phyloP scores from a whole-genome alignment of 2,113 vertebrate species.

The pig (Sus scrofa) region DNA sequence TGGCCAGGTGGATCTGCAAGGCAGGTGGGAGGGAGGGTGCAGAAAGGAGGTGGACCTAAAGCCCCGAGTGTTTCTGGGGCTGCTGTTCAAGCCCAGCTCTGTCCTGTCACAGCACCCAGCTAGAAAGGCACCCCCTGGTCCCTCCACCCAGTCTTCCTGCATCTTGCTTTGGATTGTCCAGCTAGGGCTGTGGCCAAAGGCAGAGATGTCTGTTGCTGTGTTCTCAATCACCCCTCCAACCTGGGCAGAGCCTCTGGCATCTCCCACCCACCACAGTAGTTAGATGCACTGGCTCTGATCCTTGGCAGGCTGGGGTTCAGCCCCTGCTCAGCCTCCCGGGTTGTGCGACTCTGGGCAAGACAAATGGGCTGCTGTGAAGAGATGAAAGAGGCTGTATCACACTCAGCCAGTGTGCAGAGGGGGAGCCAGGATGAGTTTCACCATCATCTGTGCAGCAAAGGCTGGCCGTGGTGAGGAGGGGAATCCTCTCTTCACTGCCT shows the following conservation, averaged over 20 bases:
- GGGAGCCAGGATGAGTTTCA: background rate
- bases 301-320: background rate
- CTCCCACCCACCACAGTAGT: background rate
- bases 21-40: background rate
- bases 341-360: background rate
- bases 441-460: background rate
- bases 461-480: background rate
- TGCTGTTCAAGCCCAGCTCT: background rate
- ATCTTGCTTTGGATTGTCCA: background rate
- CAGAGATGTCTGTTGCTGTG: background rate
- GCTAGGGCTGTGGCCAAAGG: background rate
- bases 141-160: background rate
- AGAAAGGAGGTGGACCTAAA: too few relatives aligned
- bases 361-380: accelerated
- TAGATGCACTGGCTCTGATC: background rate
- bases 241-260: background rate
- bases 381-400: background rate
- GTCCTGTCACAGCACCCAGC: background rate
- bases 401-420: background rate
- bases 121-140: too few relatives aligned
- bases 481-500: background rate
- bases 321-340: background rate
- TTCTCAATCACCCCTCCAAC: too few relatives aligned
- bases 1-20: background rate
- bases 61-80: background rate